Evolutionary conservation across 2,888 invertebrate species (phyloP), one percentile per base, ranked within the genome.

Genomic region (Cheilosia vulpina): DNA sequence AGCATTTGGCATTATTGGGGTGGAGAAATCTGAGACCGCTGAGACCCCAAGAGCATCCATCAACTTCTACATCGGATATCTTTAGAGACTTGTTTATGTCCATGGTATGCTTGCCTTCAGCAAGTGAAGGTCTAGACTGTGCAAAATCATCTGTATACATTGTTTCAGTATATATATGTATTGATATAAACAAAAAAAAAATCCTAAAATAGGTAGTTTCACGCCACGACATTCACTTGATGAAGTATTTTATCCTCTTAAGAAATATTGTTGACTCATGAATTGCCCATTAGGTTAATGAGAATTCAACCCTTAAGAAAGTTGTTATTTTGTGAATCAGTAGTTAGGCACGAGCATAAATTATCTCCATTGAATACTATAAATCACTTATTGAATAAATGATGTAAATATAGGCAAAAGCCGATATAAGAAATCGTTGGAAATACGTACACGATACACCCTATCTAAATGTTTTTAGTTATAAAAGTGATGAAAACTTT

Each of bases 251-350:
- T 38, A 34, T 47, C n/a, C 50, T 19, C 63, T 57, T 71, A 21
- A 52, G 3, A 41, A 55, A 27, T 69, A 53, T 15, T 9, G 80
- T 84, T 84, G 58, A 84, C 69, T 80, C 84, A 84, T 84, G 75
- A 75, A 80, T 66, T 52, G 71, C 84, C 80, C 84, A 84, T 84
- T 84, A 84, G 65, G 62, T 53, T 79, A 84, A 84, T 84, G 84
- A 84, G 43, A 21, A 41, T 31, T 45, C 21, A 69, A 73, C 68
- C 66, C 55, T 68, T 43, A 45, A 57, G 24, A 55, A 55, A 60
- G 41, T 53, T 80, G 45, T 27, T 19, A 17, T 17, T 65, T 66
- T 13, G 7, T 31, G 45, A 4, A 53, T 41, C 6, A 24, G n/a
- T 21, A 38, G 38, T 60, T 9, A 27, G 15, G 50, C 7, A 19